Evolutionary conservation across 2,113 vertebrate genomes (phyloP), one percentile per base, ranked within the genome.

Genomic region (Platichthys stellatus): DNA sequence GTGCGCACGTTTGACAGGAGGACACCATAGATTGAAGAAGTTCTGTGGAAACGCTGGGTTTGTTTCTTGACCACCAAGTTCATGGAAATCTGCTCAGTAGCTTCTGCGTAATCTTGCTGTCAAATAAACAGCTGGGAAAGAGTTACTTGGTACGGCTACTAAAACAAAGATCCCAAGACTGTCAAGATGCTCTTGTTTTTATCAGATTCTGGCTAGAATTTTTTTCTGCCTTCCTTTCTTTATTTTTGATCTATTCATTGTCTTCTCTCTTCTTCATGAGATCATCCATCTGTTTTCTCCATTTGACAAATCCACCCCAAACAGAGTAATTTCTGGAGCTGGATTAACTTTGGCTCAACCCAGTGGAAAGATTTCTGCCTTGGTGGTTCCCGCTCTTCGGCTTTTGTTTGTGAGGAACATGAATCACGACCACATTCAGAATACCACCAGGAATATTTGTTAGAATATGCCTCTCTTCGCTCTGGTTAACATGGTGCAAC

Each of bases 401-500:
- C 47, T 61, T 72, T 80, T 71, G 63, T 82, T 74, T 35, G 70
- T 56, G 51, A 80, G 26, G 17, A 73, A 76, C 71, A 61, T 78
- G 82, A 82, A 73, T 76, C 65, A 68, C 0, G 8, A 79, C 77
- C 76, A 64, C 79, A 76, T 56, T 64, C 18, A 18, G 43, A 20
- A 51, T 15, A 20, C 67, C 58, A 76, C 45, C 53, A 75, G 35
- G 61, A 67, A 45, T 38, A 58, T 69, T 78, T 79, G 57, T 57
- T 64, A 5, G 57, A 74, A 43, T 43, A 72, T 43, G 60, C 9
- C 60, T 72, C 15, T 62, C 45, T 69, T 24, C 69, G 69, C 64
- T 85, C 72, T 75, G 74, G 69, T 83, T 85, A 80, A 65, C 73
- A 24, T 49, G 24, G n/a, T 47, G 40, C 23, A 28, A 71, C 26